Conservation (phyloP, 2,113 vertebrate species). For the Lophotis ruficrista region DNA sequence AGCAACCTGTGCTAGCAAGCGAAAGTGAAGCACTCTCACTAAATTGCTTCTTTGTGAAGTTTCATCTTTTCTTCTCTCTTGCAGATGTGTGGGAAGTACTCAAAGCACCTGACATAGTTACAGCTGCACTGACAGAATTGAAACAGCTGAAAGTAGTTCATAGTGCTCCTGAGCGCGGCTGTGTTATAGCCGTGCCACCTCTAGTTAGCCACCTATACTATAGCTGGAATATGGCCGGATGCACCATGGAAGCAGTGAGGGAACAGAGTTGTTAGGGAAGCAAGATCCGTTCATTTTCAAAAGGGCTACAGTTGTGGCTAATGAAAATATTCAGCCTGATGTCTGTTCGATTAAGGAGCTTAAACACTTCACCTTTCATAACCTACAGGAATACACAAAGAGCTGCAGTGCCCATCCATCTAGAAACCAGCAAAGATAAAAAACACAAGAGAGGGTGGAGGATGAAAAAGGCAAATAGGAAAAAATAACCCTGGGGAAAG, state of each 20-base stretch:
- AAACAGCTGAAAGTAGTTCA: neutral
- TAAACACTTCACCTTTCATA: neutral
- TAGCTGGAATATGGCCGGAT: fast-evolving
- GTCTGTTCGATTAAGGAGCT: neutral
- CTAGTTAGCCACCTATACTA: neutral
- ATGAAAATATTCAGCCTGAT: neutral
- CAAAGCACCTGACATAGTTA: neutral
- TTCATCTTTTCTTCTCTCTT: neutral
- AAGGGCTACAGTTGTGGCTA: neutral
- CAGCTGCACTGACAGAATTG: neutral
- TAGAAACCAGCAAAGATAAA: neutral
- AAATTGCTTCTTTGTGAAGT: neutral
- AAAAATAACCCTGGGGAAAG: neutral
- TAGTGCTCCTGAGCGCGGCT: neutral
- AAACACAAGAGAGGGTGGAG: neutral
- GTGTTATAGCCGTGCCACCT: fast-evolving
- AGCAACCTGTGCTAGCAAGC: neutral
- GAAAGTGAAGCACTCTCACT: neutral
- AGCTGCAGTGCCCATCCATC: neutral
- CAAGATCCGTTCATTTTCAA: neutral
- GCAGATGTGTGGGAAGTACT: neutral
- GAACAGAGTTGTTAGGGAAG: neutral
- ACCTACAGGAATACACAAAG: fast-evolving
- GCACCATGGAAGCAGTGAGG: neutral
- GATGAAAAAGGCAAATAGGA: neutral